phyloP scores from a whole-genome alignment of 2,797 vertebrate species.

The Paratrypauchen microcephalus region DNA sequence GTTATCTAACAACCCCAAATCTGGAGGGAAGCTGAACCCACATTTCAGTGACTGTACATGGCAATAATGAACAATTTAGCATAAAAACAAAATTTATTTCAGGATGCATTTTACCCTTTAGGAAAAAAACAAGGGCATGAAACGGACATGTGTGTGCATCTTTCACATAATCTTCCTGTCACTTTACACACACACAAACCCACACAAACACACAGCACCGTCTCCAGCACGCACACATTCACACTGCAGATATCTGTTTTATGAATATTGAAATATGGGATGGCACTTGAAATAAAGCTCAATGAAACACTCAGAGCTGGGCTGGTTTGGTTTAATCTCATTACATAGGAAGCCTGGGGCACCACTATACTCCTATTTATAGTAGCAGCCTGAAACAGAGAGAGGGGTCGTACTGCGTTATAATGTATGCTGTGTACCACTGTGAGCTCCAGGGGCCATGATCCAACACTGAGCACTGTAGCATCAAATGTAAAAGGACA shows the following conservation, averaged over 20 bases:
- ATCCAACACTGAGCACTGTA: conserved; percentile 47
- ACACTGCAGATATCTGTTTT: conserved; percentile 56
- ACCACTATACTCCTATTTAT: conserved; percentile 73
- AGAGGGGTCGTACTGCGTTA: conserved; percentile 36
- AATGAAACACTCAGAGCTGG: conserved; percentile 69
- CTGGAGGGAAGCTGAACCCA: conserved; percentile 13
- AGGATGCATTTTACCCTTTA: conserved; percentile 51
- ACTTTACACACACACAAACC: conserved; percentile 1
- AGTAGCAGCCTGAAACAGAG: conserved; percentile 67
- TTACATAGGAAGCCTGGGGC: conserved; percentile 71
- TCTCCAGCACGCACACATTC: conserved; percentile 34
- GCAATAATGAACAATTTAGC: conserved; percentile 47
- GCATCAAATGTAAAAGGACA: conserved; percentile 61
- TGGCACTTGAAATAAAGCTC: conserved; percentile 69
- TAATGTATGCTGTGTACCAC: conserved; percentile 39
- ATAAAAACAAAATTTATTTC: conserved; percentile 49
- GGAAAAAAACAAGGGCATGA: conserved; percentile 53
- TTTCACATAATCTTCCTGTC: conserved; percentile 47
- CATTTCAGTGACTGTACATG: conserved; percentile 15
- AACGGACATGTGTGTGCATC: conserved; percentile 40
- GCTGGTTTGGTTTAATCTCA: conserved; percentile 79
- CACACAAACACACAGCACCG: conserved; percentile 29
- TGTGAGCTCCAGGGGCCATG: conserved; percentile 42
- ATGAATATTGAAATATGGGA: conserved; percentile 59
- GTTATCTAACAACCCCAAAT: neutral